Conservation (phyloP, 2,113 vertebrate species). For the Tenrec ecaudatus region DNA sequence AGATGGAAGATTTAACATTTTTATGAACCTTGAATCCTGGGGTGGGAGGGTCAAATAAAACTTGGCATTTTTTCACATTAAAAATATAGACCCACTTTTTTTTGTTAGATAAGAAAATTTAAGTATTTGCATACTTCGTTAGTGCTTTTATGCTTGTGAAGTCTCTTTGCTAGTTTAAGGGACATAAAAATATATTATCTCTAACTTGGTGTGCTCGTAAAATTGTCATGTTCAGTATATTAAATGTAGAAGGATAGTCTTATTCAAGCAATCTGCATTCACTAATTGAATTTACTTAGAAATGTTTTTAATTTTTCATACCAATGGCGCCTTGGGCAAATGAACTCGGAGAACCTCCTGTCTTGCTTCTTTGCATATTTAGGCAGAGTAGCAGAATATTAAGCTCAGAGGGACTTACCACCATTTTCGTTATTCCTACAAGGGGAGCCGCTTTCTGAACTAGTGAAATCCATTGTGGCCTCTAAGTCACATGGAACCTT, state of each 20-base stretch:
- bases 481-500: background rate
- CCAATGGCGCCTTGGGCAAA: slow-evolving; percentile 69
- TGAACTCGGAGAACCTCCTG: slow-evolving; percentile 53
- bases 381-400: background rate
- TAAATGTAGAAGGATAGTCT: slow-evolving; percentile 79
- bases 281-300: slow-evolving; percentile 82
- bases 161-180: slow-evolving; percentile 73
- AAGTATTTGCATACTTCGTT: slow-evolving; percentile 70
- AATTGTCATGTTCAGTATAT: slow-evolving; percentile 77
- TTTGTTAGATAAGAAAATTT: slow-evolving; percentile 52
- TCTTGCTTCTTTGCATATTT: slow-evolving; percentile 58
- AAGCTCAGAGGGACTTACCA: slow-evolving; percentile 6
- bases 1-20: slow-evolving; percentile 4
- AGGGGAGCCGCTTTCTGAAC: background rate
- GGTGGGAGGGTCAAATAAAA: background rate
- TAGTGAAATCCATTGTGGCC: background rate
- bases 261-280: slow-evolving; percentile 73
- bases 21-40: background rate
- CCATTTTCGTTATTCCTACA: slow-evolving; percentile 38
- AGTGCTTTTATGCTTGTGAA: slow-evolving; percentile 68
- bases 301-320: slow-evolving; percentile 82
- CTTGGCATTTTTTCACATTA: slow-evolving; percentile 27
- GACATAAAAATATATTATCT: slow-evolving; percentile 81
- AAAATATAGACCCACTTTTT: slow-evolving; percentile 7
- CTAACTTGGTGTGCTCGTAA: slow-evolving; percentile 77